Evolutionary conservation across 1,140 invertebrate species (phyloP).

Genomic region (Drosophila melanica): DNA sequence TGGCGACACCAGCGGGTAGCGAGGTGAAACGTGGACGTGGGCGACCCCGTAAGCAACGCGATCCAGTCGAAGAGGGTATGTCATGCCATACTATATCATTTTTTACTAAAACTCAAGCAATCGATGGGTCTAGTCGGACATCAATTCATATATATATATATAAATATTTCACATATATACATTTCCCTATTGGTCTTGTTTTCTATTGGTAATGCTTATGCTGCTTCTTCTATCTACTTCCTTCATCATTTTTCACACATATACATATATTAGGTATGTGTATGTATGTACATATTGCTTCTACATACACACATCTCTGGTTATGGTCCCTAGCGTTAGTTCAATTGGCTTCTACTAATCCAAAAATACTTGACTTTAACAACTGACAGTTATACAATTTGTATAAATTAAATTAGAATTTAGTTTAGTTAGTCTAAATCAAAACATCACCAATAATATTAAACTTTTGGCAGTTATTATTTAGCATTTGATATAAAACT

Average conservation of each 20-base stretch:
- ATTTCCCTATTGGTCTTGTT: constrained; percentile 19
- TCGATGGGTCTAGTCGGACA: constrained; percentile 2
- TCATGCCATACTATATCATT: constrained; percentile 6
- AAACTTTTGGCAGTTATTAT: no score
- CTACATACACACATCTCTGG: constrained; percentile 36
- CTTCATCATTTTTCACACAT: constrained; percentile 10
- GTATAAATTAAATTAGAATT: neutral
- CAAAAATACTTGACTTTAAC: constrained; percentile 11
- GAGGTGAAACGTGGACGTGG: constrained; percentile 81
- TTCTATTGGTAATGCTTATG: constrained; percentile 17
- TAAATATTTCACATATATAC: neutral
- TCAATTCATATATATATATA: constrained; percentile 8
- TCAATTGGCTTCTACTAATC: constrained; percentile 62
- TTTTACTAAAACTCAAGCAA: constrained; percentile 37
- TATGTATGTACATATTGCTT: constrained; percentile 23
- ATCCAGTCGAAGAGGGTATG: constrained; percentile 82
- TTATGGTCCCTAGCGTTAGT: constrained; percentile 46
- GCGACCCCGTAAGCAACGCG: constrained; percentile 77
- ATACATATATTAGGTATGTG: constrained; percentile 5
- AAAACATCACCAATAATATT: neutral
- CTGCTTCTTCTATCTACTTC: constrained; percentile 13
- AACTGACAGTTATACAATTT: neutral
- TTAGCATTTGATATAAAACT: no score
- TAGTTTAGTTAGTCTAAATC: neutral
- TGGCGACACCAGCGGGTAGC: constrained; percentile 38